A percentile compares a stretch with the other conserved stretches of the same genome.
Evolutionary conservation across 2,797 vertebrate species (phyloP).

Genomic region (Danio choprae): DNA sequence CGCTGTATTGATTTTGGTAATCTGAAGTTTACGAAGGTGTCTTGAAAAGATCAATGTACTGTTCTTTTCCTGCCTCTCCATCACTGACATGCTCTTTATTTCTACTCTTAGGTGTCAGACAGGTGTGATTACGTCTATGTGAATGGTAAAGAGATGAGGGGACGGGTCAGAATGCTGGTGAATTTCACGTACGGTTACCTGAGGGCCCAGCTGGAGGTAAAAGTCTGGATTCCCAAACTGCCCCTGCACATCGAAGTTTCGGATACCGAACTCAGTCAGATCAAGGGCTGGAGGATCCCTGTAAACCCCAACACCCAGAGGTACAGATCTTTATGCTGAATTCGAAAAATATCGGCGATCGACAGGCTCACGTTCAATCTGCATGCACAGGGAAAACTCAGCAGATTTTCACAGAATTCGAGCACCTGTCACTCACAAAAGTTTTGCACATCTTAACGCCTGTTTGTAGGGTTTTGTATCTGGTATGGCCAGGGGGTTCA

Average conservation of each 20-base stretch:
- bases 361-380: neutral
- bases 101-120: constrained; percentile 80
- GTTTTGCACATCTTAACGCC: neutral
- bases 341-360: neutral
- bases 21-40: neutral
- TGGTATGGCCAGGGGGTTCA: neutral
- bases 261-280: constrained; percentile 85
- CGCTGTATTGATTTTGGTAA: constrained; percentile 30
- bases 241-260: constrained; percentile 88
- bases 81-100: constrained; percentile 48
- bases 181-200: constrained; percentile 86
- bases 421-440: neutral
- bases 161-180: constrained; percentile 77
- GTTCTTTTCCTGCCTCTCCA: constrained; percentile 29
- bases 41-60: constrained; percentile 22
- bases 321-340: constrained; percentile 70
- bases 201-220: constrained; percentile 79
- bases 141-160: constrained; percentile 88
- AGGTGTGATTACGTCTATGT: constrained; percentile 86
- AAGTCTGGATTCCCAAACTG: constrained; percentile 85
- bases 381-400: neutral
- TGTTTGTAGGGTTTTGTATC: neutral
- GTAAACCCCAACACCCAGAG: constrained; percentile 82
- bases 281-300: constrained; percentile 87
- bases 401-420: neutral